A percentile compares a stretch with the other conserved stretches of the same genome.
Evolutionary conservation across 2,113 vertebrate genomes (phyloP).

Genomic region (Microcebus murinus): DNA sequence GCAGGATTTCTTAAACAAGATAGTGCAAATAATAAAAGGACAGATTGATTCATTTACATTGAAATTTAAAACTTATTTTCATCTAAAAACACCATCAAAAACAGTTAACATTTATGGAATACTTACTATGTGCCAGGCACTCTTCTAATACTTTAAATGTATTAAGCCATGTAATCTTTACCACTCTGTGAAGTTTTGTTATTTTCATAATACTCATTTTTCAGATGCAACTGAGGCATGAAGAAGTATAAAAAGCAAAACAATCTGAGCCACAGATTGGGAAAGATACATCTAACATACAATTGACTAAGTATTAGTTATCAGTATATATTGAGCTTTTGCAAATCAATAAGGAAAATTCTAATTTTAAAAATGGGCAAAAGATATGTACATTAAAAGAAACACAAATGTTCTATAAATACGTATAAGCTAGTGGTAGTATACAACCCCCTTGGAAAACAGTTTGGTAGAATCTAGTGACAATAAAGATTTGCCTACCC

Average conservation of each 20-base stretch:
- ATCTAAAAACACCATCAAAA: constrained; percentile 11
- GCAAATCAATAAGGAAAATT: background rate
- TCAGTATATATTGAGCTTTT: background rate
- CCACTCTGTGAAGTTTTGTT: background rate
- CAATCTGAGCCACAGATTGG: background rate
- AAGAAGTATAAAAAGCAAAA: constrained; percentile 41
- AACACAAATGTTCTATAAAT: background rate
- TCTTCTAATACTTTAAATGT: constrained; percentile 43
- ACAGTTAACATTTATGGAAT: constrained; percentile 8
- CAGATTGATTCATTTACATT: constrained; percentile 23
- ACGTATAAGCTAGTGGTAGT: background rate
- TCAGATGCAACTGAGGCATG: background rate
- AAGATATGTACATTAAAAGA: background rate
- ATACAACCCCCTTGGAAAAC: background rate
- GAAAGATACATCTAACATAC: background rate
- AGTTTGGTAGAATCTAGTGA: background rate
- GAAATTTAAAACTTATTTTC: constrained; percentile 22
- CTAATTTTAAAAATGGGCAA: background rate
- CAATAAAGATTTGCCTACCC: background rate
- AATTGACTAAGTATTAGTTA: background rate
- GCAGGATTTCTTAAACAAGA: constrained; percentile 15
- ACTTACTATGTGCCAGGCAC: background rate
- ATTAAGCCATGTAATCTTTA: constrained; percentile 15
- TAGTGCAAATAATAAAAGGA: background rate
- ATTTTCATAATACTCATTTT: constrained; percentile 30